Evolutionary conservation across 2,888 invertebrate species (phyloP), one percentile per base, ranked within the genome.

Genomic region (Papilio demoleus): DNA sequence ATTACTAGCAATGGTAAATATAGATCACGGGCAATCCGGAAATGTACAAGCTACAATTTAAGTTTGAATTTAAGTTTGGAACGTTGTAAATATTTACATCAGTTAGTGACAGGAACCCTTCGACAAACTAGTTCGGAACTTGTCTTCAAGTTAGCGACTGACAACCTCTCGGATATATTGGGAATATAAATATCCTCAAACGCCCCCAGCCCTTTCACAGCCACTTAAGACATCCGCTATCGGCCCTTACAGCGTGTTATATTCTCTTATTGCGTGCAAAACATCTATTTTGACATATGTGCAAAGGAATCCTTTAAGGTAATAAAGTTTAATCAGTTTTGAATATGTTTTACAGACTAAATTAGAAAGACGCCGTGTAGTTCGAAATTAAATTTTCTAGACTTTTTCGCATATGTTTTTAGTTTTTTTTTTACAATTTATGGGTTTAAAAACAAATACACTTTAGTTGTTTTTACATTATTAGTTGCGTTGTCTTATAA

Each of bases 121-220:
- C 77, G 72, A 72, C 71, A 72, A 79, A 76, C 75, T 74, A 78
- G 70, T 72, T 75, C 4, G 72, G 73, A 86, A 86, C 81, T 83
- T 85, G 81, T 79, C 77, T 71, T 72, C 76, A 79, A 84, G 79
- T 84, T 82, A 74, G 75, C 75, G 81, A 83, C 75, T 80, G 72
- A 75, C 75, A 75, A 74, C 68, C 81, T 83, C 86, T 88, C 88
- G 88, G 88, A 88, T 89, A 86, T 86, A 88, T 88, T 83, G 82
- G 82, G 86, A 88, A 87, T 89, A 88, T 89, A 90, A 90, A 91
- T 90, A 88, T 87, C 88, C 87, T 80, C 76, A 68, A 74, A 73
- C 78, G 78, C 83, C 85, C 77, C 77, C 72, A 84, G 85, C 86
- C 88, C 87, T 87, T 88, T 85, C 81, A 77, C 82, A 81, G 86